Percentiles rank a stretch among this genome's conserved stretches.
phyloP scores from a whole-genome alignment of 2,888 invertebrate genomes.

The Allacma fusca region DNA sequence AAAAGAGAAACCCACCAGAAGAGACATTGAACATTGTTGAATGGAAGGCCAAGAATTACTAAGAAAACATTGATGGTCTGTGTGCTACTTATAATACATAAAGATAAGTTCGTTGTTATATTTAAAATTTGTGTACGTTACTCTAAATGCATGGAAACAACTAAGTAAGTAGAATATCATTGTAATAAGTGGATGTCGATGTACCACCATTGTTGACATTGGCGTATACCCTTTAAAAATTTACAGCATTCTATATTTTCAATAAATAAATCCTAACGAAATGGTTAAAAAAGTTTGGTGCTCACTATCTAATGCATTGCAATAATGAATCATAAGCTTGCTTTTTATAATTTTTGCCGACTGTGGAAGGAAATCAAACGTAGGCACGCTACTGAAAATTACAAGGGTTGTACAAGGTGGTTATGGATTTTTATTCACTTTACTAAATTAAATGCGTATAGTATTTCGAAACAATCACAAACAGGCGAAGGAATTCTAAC shows the following conservation, averaged over 20 bases:
- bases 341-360: no score
- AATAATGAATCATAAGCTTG: no score
- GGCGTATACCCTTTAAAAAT: not conserved
- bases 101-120: conserved; percentile 5
- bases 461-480: not conserved
- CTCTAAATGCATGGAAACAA: not conserved
- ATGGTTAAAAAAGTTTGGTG: not conserved
- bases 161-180: not conserved
- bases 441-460: not conserved
- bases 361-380: no score
- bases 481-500: not conserved
- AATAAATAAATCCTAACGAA: conserved; percentile 18
- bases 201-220: not conserved
- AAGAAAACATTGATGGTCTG: not conserved
- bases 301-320: not conserved
- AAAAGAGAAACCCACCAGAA: not conserved
- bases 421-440: not conserved
- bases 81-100: conserved; percentile 1
- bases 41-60: not conserved
- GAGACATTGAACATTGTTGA: not conserved
- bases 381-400: not conserved
- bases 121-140: not conserved
- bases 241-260: conserved; percentile 23
- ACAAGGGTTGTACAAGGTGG: not conserved
- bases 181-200: not conserved